Conservation (phyloP, 2,888 invertebrate species). For the Blomia tropicalis region DNA sequence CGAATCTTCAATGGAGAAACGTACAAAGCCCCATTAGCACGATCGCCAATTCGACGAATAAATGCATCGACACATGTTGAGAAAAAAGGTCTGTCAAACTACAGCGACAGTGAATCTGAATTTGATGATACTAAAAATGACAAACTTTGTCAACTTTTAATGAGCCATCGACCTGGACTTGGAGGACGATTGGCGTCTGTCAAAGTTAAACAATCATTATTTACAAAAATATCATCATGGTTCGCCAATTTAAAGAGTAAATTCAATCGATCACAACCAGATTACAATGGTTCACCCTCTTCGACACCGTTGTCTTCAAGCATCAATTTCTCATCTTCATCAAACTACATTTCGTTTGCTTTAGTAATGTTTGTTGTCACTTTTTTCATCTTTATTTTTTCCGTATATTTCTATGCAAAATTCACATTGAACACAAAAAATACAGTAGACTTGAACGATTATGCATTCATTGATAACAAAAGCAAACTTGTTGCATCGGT, state of each 20-base stretch:
- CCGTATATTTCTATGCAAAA: constrained; percentile 23
- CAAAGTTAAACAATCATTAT: not conserved
- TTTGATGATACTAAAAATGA: constrained; percentile 7
- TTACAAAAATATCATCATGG: not conserved
- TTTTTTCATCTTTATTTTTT: constrained; percentile 24
- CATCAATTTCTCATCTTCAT: constrained; percentile 11
- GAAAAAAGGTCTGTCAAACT: constrained; percentile 10
- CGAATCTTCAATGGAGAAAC: constrained; percentile 2
- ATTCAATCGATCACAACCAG: not conserved
- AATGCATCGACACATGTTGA: no score
- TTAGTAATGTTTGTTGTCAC: constrained; percentile 20
- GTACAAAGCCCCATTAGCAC: constrained; percentile 9
- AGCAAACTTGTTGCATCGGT: not conserved
- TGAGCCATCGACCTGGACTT: constrained; percentile 22
- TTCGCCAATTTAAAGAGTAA: constrained; percentile 1
- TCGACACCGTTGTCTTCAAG: not conserved
- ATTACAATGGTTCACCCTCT: not conserved
- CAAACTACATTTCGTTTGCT: constrained; percentile 24
- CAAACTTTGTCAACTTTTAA: constrained; percentile 4
- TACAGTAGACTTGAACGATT: constrained; percentile 1
- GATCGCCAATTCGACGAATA: constrained; percentile 18
- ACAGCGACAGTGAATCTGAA: constrained; percentile 24
- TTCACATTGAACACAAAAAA: constrained; percentile 10
- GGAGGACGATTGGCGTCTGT: not conserved
- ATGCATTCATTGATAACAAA: constrained; percentile 1